Evolutionary conservation across 2,888 invertebrate species (phyloP).

Genomic region (Pachydiplax longipennis): DNA sequence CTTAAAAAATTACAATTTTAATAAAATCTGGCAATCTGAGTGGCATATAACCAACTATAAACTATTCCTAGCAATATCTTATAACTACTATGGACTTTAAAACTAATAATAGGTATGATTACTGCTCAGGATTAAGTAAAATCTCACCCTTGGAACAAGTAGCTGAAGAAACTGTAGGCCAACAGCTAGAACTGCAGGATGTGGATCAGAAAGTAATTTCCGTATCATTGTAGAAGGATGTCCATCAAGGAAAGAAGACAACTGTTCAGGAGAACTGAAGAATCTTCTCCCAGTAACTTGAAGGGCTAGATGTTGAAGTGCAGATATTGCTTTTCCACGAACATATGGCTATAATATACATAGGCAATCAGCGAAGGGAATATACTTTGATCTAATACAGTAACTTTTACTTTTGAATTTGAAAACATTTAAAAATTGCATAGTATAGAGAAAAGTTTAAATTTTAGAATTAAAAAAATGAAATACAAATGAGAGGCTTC

Average conservation of each 20-base stretch:
- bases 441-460: neutral
- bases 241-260: neutral
- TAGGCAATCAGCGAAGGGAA: neutral
- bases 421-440: neutral
- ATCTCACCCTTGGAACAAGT: neutral
- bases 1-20: too few relatives aligned
- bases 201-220: constrained; percentile 7
- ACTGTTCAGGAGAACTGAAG: neutral
- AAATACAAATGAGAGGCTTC: neutral
- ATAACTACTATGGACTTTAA: too few relatives aligned
- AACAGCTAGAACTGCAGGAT: neutral
- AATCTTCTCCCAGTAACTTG: constrained; percentile 15
- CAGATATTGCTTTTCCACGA: constrained; percentile 49
- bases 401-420: neutral
- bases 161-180: neutral
- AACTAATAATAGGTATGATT: too few relatives aligned
- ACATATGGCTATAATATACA: constrained; percentile 48
- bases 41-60: too few relatives aligned
- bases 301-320: constrained; percentile 48
- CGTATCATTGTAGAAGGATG: neutral
- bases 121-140: too few relatives aligned
- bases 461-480: neutral
- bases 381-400: neutral
- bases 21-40: too few relatives aligned
- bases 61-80: too few relatives aligned